A percentile compares a stretch with the other conserved stretches of the same genome.
These are phyloP conservation scores for Hoplostethus mediterraneus DNA, from an alignment of 2,797 vertebrate genomes.

Conservation along the genomic window DNA sequence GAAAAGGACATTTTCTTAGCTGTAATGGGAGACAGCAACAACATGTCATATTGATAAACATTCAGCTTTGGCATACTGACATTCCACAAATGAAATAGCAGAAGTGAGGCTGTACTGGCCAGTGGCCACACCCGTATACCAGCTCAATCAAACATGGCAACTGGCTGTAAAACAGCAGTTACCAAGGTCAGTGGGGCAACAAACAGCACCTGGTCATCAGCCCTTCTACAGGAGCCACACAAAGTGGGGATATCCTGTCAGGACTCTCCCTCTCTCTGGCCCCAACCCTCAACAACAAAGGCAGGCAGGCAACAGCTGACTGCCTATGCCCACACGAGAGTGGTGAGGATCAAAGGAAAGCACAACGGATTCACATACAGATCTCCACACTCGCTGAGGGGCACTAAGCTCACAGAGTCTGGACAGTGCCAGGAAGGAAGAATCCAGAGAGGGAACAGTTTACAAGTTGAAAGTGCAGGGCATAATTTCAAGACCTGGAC, in stretches of 20 bases:
- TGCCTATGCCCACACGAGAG: constrained; percentile 44
- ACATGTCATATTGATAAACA: constrained; percentile 2
- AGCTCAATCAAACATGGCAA: constrained; percentile 41
- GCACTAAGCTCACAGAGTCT: background rate
- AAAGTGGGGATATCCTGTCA: constrained; percentile 73
- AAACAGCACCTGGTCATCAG: constrained; percentile 65
- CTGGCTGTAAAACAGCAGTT: constrained; percentile 42
- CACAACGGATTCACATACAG: constrained; percentile 12
- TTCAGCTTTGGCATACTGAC: background rate
- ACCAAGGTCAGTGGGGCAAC: constrained; percentile 52
- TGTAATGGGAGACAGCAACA: constrained; percentile 7
- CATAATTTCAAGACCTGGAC: constrained; percentile 19
- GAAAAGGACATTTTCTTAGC: constrained; percentile 4
- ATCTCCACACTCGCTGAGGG: background rate
- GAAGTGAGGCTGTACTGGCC: background rate
- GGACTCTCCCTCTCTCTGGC: constrained; percentile 41
- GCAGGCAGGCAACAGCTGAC: constrained; percentile 60
- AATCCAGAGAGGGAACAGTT: constrained; percentile 22
- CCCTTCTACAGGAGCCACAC: constrained; percentile 45
- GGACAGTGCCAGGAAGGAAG: constrained; percentile 11
- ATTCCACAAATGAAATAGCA: constrained; percentile 5
- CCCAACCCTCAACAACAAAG: constrained; percentile 52
- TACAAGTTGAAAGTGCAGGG: constrained; percentile 19
- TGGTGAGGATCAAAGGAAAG: constrained; percentile 37
- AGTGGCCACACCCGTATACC: constrained; percentile 13